Evolutionary conservation across 1,140 invertebrate species (phyloP).

Genomic region (Lerema accius): DNA sequence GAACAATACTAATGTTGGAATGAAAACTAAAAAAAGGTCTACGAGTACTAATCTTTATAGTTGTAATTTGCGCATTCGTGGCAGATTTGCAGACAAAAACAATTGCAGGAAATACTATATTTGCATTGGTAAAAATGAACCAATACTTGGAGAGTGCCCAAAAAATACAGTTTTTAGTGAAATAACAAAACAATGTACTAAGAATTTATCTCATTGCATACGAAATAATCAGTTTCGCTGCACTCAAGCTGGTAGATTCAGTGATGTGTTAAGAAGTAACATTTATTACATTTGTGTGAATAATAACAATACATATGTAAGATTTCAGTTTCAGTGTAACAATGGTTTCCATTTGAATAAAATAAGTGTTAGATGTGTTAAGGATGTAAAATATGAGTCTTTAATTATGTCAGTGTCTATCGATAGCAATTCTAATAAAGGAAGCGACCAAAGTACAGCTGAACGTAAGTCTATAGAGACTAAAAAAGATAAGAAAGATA

Average conservation of each 20-base stretch:
- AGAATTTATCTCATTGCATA: slow-evolving; percentile 70
- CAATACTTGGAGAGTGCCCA: slow-evolving; percentile 59
- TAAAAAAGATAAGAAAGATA: slow-evolving; percentile 25
- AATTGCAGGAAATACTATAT: slow-evolving; percentile 73
- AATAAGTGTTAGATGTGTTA: slow-evolving; percentile 45
- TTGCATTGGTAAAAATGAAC: slow-evolving; percentile 54
- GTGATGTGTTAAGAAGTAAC: slow-evolving; percentile 54
- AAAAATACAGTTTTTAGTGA: slow-evolving; percentile 69
- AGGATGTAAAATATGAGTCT: slow-evolving; percentile 28
- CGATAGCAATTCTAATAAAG: slow-evolving; percentile 43
- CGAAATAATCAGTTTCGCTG: slow-evolving; percentile 68
- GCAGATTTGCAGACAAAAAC: slow-evolving; percentile 60
- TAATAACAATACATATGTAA: slow-evolving; percentile 47
- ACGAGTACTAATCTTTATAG: slow-evolving; percentile 29
- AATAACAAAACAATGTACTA: slow-evolving; percentile 68
- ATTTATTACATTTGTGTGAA: slow-evolving; percentile 70
- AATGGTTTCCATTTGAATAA: slow-evolving; percentile 61
- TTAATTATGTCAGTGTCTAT: slow-evolving; percentile 29
- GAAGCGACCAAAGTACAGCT: slow-evolving; percentile 38
- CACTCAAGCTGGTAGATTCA: slow-evolving; percentile 56
- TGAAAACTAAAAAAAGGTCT: slow-evolving; percentile 1
- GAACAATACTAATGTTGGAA: neutral
- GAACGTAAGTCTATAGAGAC: slow-evolving; percentile 35
- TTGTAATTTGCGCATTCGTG: slow-evolving; percentile 47
- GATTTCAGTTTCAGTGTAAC: slow-evolving; percentile 68